A percentile compares a stretch with the other conserved stretches of the same genome.
These are phyloP conservation scores for Labia minor DNA, from an alignment of 2,888 invertebrate genomes.

Conservation along the genomic window DNA sequence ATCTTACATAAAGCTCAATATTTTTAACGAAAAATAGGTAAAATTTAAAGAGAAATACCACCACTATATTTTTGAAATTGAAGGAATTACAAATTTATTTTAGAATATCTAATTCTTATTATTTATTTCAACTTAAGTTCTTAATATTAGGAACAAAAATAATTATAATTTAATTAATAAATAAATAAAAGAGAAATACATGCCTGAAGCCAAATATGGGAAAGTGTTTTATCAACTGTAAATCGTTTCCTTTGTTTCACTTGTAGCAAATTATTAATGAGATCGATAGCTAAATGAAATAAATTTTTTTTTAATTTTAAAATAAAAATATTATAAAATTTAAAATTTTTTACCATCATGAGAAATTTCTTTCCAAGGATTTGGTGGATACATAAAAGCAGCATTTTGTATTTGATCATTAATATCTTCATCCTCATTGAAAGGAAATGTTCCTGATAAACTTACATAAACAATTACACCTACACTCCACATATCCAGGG, in stretches of 20 bases:
- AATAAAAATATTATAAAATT: background rate
- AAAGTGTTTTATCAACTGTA: conserved; percentile 90
- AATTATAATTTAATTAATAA: too few species aligned
- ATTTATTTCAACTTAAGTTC: too few species aligned
- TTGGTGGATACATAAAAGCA: conserved; percentile 98
- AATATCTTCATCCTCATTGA: conserved; percentile 99
- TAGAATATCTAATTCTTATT: too few species aligned
- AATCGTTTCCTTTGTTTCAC: conserved; percentile 90
- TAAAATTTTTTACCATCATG: conserved; percentile 53
- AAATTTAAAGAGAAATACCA: too few species aligned
- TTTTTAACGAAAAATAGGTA: too few species aligned
- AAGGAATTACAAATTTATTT: too few species aligned
- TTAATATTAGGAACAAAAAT: too few species aligned
- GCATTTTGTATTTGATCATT: conserved; percentile 99
- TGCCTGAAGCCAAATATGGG: conserved; percentile 93
- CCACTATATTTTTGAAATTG: too few species aligned
- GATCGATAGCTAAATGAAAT: conserved; percentile 68
- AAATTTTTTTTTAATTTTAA: background rate
- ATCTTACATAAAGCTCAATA: too few species aligned
- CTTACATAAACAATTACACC: conserved; percentile 99
- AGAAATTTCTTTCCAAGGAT: conserved; percentile 95
- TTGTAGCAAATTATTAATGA: conserved; percentile 95
- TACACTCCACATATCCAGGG: conserved; percentile 99
- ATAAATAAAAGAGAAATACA: conserved; percentile 25
- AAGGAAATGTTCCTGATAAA: conserved; percentile 96